These are phyloP conservation scores for Cataglyphis rosenhaueri DNA, from an alignment of 2,888 invertebrate genomes.

Conservation along the genomic window DNA sequence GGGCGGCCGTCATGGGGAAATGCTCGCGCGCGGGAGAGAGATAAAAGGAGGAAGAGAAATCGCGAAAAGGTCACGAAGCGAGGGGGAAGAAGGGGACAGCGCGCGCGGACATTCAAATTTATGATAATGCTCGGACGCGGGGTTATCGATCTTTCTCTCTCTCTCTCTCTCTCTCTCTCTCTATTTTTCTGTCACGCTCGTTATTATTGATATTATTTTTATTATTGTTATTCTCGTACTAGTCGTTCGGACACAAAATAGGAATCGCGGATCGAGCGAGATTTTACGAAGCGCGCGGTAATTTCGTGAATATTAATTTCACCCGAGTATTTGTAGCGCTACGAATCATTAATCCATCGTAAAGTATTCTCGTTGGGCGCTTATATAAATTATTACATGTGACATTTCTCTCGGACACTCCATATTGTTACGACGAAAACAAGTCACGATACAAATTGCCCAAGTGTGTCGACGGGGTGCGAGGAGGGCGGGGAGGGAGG, in stretches of 20 bases:
- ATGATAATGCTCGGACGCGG: slow-evolving; percentile 81
- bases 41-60: slow-evolving; percentile 82
- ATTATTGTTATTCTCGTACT: slow-evolving; percentile 45
- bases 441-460: slow-evolving; percentile 22
- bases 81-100: slow-evolving; percentile 57
- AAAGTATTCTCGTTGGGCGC: slow-evolving; percentile 26
- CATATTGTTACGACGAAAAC: slow-evolving; percentile 32
- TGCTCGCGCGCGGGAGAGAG: slow-evolving; percentile 84
- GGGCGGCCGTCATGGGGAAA: slow-evolving; percentile 78
- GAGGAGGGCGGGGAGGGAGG: no score
- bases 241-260: background rate
- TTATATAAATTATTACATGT: slow-evolving; percentile 39
- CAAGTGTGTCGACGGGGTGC: background rate
- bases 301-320: slow-evolving; percentile 44
- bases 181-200: slow-evolving; percentile 60
- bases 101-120: slow-evolving; percentile 84
- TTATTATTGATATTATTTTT: slow-evolving; percentile 70
- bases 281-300: background rate
- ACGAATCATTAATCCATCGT: slow-evolving; percentile 37
- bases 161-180: slow-evolving; percentile 53
- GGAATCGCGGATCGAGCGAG: slow-evolving; percentile 26
- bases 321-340: slow-evolving; percentile 4
- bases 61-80: slow-evolving; percentile 45
- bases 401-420: background rate
- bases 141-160: slow-evolving; percentile 81